Conservation (phyloP, 2,797 vertebrate species). For the Notolepis coatsorum region DNA sequence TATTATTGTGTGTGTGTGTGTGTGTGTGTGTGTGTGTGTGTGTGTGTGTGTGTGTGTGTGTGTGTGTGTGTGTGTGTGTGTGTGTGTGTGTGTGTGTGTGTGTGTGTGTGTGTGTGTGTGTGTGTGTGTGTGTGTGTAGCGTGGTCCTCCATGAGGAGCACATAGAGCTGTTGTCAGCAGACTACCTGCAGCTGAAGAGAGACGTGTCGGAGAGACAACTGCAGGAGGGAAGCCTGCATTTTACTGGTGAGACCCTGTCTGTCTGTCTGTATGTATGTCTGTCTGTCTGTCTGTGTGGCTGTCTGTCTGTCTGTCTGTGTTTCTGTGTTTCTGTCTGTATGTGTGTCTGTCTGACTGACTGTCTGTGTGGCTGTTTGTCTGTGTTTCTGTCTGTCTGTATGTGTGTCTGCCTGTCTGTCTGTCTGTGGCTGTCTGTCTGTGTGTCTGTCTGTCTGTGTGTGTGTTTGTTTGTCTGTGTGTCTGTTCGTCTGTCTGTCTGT, state of each 20-base stretch:
- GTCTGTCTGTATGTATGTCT: background rate
- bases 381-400: no score
- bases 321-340: no score
- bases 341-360: background rate
- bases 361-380: background rate
- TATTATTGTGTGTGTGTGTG: background rate
- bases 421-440: background rate
- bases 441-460: background rate
- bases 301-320: no score
- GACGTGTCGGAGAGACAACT: constrained; percentile 87
- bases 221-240: constrained; percentile 90
- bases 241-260: constrained; percentile 84
- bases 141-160: constrained; percentile 92
- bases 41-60: background rate
- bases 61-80: background rate
- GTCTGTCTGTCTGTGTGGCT: background rate
- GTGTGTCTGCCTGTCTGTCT: no score
- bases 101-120: background rate
- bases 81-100: background rate
- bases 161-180: constrained; percentile 90
- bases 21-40: background rate
- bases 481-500: background rate
- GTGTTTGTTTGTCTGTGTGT: background rate
- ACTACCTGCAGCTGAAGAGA: constrained; percentile 89
- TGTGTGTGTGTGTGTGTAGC: constrained; percentile 77